Evolutionary conservation across 2,888 invertebrate genomes (phyloP).

Genomic region (Xylota sylvarum): DNA sequence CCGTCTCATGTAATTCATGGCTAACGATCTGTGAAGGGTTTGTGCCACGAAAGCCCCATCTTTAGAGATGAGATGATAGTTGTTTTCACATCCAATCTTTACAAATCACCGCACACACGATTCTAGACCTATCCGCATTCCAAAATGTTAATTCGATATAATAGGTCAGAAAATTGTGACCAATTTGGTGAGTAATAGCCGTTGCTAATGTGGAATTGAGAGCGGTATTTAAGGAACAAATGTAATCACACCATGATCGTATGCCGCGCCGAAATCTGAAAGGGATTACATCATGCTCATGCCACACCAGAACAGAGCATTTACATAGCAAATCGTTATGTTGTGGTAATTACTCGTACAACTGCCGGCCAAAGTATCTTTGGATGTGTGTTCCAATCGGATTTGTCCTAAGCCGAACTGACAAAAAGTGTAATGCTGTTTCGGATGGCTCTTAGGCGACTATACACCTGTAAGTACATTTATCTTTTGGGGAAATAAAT

Average conservation of each 20-base stretch:
- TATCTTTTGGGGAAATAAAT: constrained; percentile 11
- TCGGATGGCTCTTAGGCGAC: background rate
- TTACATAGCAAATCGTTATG: background rate
- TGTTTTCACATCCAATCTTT: background rate
- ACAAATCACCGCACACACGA: background rate
- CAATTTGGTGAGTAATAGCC: constrained; percentile 50
- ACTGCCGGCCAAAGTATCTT: background rate
- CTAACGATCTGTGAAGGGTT: constrained; percentile 29
- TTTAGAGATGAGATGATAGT: background rate
- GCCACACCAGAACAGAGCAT: background rate
- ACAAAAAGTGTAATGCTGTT: background rate
- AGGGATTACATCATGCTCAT: constrained; percentile 1
- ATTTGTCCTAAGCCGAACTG: background rate
- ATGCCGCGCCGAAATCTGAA: background rate
- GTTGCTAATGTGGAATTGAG: constrained; percentile 33
- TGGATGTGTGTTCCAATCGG: background rate
- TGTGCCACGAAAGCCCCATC: background rate
- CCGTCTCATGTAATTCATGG: constrained; percentile 17
- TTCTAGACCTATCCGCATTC: constrained; percentile 7
- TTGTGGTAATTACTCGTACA: constrained; percentile 9
- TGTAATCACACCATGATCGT: background rate
- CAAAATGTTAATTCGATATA: constrained; percentile 23
- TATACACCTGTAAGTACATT: constrained; percentile 11
- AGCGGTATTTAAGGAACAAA: constrained; percentile 17
- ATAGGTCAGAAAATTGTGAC: constrained; percentile 32